Evolutionary conservation across 2,888 invertebrate species (phyloP).

Genomic region (Pandemis heparana): DNA sequence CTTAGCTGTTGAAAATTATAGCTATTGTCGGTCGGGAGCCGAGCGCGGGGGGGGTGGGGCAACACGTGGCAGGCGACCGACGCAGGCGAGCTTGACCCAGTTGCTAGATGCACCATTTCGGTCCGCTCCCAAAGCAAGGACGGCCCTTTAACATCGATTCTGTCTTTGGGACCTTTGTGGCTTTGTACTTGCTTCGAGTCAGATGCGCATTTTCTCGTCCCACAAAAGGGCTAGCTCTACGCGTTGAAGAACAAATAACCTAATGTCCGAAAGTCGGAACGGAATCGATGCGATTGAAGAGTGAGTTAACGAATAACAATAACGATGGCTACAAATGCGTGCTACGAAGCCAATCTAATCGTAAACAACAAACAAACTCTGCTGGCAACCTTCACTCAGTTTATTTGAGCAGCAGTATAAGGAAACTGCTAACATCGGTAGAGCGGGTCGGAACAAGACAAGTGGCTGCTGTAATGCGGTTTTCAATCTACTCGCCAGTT

Average conservation of each 20-base stretch:
- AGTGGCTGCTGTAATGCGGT: conserved; percentile 35
- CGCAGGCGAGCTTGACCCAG: conserved; percentile 82
- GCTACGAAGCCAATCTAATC: neutral
- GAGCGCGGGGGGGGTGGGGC: conserved; percentile 55
- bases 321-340: neutral
- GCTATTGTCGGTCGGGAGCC: conserved; percentile 51
- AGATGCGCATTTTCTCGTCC: conserved; percentile 29
- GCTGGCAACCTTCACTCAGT: conserved; percentile 5
- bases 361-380: neutral
- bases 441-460: neutral
- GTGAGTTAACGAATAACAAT: neutral
- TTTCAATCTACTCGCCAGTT: conserved; percentile 52
- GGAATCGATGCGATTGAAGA: neutral
- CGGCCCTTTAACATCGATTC: conserved; percentile 65
- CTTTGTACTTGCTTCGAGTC: conserved; percentile 45
- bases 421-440: conserved; percentile 6
- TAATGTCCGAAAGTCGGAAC: too few species aligned
- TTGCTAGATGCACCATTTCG: conserved; percentile 81
- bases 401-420: conserved; percentile 7
- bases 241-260: conserved; percentile 21
- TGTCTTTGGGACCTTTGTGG: conserved; percentile 52
- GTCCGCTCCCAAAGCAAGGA: conserved; percentile 74
- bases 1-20: conserved; percentile 52
- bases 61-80: conserved; percentile 75
- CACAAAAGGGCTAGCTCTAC: conserved; percentile 4